Evolutionary conservation across 2,113 vertebrate species (phyloP).

Genomic region (Damaliscus lunatus): DNA sequence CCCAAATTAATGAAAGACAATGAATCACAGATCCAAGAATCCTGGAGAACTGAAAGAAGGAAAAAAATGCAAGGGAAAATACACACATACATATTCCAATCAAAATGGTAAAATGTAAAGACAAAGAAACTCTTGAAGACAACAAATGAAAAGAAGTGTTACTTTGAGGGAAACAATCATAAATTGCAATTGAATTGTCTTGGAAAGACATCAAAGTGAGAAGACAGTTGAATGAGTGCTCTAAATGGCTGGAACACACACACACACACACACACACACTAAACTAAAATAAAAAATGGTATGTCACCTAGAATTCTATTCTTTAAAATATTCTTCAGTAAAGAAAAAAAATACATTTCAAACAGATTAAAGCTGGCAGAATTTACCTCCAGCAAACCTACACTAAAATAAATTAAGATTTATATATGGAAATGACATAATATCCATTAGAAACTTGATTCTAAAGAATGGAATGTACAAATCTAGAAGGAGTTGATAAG

Average conservation of each 20-base stretch:
- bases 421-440: background rate
- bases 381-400: background rate
- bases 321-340: background rate
- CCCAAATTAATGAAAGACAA: conserved; percentile 12
- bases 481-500: background rate
- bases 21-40: background rate
- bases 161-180: background rate
- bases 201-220: background rate
- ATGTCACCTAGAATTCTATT: background rate
- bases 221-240: background rate
- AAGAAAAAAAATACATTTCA: background rate
- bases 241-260: background rate
- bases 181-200: background rate
- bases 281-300: background rate
- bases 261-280: background rate
- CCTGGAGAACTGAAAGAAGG: background rate
- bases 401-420: background rate
- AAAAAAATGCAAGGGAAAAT: background rate
- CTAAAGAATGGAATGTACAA: background rate
- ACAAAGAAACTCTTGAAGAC: background rate
- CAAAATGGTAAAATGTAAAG: background rate
- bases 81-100: background rate
- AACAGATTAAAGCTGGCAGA: background rate
- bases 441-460: background rate
- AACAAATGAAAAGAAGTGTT: background rate